A percentile compares a stretch with the other conserved stretches of the same genome.
Conservation (phyloP, 2,113 vertebrate species). For the Percina caprodes region DNA sequence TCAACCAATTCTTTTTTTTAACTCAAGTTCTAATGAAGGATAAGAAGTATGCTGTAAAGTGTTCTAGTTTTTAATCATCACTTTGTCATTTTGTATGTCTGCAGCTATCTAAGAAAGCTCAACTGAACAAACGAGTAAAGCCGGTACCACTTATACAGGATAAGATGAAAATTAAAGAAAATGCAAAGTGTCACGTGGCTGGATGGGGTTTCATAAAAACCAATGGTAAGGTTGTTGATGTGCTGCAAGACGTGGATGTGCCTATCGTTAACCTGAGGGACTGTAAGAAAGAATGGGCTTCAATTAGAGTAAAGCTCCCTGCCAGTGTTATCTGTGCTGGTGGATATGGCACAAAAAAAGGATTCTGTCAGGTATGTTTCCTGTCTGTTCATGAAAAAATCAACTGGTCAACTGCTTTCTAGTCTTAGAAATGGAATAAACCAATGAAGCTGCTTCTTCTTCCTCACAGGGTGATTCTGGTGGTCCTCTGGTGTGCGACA, state of each 20-base stretch:
- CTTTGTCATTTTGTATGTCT: conserved; percentile 1
- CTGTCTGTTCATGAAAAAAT: neutral
- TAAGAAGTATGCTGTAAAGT: neutral
- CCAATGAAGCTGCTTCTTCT: neutral
- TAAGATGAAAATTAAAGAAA: neutral
- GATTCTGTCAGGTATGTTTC: conserved; percentile 80
- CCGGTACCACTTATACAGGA: conserved; percentile 31
- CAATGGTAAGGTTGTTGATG: fast-evolving
- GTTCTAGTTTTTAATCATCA: neutral
- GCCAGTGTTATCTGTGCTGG: conserved; percentile 70
- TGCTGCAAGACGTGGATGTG: conserved; percentile 54
- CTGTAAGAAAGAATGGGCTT: conserved; percentile 46
- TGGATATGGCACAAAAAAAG: conserved; percentile 36
- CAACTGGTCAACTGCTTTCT: neutral
- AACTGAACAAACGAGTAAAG: conserved; percentile 26
- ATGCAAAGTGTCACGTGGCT: conserved; percentile 66
- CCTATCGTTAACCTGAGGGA: neutral
- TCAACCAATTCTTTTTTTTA: neutral
- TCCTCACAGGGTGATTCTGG: conserved; percentile 88
- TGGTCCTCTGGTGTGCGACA: conserved; percentile 85
- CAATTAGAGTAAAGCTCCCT: fast-evolving
- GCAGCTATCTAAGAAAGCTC: conserved; percentile 48
- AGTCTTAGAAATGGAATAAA: neutral
- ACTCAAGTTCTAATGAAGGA: neutral
- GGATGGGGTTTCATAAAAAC: conserved; percentile 72